These are phyloP conservation scores for Origma solitaria DNA, from an alignment of 2,113 vertebrate genomes.

Conservation along the genomic window DNA sequence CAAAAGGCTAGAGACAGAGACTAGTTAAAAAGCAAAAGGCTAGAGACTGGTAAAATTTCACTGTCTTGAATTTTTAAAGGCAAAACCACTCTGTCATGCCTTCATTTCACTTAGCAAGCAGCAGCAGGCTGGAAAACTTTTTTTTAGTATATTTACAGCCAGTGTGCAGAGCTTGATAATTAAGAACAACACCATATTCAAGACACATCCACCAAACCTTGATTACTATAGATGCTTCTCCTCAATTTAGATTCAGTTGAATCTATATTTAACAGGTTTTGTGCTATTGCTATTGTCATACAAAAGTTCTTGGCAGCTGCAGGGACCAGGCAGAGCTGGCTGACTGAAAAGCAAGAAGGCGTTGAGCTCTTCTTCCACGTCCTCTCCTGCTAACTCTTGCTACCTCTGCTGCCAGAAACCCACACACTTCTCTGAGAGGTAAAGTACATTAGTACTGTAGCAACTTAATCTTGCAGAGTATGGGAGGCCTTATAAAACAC, in stretches of 20 bases:
- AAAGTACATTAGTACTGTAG: background rate
- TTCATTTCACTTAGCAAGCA: background rate
- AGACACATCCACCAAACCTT: background rate
- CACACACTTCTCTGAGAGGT: background rate
- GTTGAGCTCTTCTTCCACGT: background rate
- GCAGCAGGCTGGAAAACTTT: background rate
- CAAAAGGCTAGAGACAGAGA: background rate
- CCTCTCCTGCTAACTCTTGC: background rate
- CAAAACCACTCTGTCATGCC: background rate
- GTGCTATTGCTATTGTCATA: background rate
- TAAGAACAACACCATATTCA: background rate
- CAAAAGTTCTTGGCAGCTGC: background rate
- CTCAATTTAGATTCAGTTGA: background rate
- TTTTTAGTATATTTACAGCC: background rate
- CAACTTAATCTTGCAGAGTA: background rate
- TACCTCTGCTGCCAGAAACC: background rate
- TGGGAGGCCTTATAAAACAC: background rate
- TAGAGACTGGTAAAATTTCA: background rate
- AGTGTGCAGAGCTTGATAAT: background rate
- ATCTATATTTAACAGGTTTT: conserved; percentile 2
- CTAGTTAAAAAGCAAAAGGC: too few species aligned
- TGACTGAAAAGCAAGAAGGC: background rate
- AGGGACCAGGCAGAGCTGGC: background rate
- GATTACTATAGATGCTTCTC: background rate
- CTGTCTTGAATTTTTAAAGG: background rate